These are phyloP conservation scores for Melipona beecheii DNA, from an alignment of 2,888 invertebrate species.

Conservation along the genomic window DNA sequence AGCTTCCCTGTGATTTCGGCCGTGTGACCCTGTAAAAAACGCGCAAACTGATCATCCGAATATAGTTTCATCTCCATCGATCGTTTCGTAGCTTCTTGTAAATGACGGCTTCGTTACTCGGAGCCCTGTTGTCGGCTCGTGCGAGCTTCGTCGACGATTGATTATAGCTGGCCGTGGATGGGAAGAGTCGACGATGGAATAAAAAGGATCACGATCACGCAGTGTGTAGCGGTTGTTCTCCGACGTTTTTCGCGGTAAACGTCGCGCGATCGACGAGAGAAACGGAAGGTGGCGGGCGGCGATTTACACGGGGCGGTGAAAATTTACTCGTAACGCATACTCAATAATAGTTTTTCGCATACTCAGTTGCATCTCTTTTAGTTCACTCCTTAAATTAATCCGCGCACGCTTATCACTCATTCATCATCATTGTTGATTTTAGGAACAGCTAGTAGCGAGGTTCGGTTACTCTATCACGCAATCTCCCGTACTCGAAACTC, in stretches of 20 bases:
- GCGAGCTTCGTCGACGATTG: not conserved
- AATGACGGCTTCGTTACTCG: not conserved
- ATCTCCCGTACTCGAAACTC: slow-evolving; percentile 80
- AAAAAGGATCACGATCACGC: not conserved
- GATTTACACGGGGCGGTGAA: slow-evolving; percentile 31
- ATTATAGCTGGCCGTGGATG: not conserved
- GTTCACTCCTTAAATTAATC: slow-evolving; percentile 76
- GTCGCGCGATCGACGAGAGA: slow-evolving; percentile 45
- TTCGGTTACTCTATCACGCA: slow-evolving; percentile 84
- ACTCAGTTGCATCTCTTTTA: slow-evolving; percentile 57
- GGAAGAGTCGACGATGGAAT: not conserved
- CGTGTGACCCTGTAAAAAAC: not conserved
- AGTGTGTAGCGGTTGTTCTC: not conserved
- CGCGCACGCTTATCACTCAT: slow-evolving; percentile 82
- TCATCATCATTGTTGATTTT: slow-evolving; percentile 84
- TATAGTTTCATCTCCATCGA: not conserved
- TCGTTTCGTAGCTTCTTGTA: not conserved
- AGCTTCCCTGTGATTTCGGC: not conserved
- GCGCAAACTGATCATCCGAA: not conserved
- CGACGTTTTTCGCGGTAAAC: too few species aligned
- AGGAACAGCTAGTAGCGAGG: slow-evolving; percentile 84
- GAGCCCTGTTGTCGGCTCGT: not conserved
- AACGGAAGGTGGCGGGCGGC: slow-evolving; percentile 51
- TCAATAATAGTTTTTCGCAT: slow-evolving; percentile 49
- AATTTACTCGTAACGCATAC: slow-evolving; percentile 43